Conservation (phyloP, 2,113 vertebrate species). For the Clarias macrocephalus region DNA sequence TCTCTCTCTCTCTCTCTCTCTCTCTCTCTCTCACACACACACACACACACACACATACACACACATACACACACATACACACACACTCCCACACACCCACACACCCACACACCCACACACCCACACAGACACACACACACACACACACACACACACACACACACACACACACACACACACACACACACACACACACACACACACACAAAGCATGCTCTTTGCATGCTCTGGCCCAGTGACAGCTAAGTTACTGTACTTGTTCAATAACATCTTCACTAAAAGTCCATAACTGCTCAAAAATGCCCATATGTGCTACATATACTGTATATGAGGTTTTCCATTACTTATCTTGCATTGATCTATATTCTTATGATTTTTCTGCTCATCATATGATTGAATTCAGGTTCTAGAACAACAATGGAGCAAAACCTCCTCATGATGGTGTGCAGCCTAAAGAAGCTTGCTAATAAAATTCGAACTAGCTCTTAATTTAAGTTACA, state of each 20-base stretch:
- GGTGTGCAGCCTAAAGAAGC: neutral
- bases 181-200: neutral
- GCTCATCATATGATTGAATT: slow-evolving; percentile 1
- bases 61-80: no score
- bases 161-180: neutral
- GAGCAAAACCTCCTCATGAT: neutral
- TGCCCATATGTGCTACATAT: neutral
- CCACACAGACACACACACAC: neutral
- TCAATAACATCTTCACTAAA: neutral
- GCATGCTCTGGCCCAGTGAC: neutral
- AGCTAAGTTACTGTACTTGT: neutral
- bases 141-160: neutral
- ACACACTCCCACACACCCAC: no score
- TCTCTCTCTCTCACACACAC: no score
- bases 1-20: no score
- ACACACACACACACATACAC: no score
- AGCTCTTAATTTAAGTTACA: neutral
- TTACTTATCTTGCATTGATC: neutral
- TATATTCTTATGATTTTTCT: neutral
- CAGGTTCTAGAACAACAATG: neutral
- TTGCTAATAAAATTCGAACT: neutral
- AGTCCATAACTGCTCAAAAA: neutral
- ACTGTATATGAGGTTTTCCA: neutral
- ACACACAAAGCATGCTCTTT: neutral
- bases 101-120: neutral